Conservation (phyloP, 2,888 invertebrate genomes). For the Brachynemurus nebulosus region DNA sequence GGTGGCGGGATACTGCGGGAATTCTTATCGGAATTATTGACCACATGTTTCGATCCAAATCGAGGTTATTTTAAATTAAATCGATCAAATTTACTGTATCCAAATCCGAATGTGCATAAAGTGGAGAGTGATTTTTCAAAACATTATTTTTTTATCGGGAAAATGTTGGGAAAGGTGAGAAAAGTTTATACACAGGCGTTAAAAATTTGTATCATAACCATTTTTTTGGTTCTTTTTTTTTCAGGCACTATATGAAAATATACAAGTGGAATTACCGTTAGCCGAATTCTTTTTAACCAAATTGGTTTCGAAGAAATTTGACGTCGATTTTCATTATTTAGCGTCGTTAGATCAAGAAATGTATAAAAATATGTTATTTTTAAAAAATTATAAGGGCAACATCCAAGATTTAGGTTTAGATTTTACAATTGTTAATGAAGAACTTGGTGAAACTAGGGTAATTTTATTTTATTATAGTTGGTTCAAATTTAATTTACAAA, state of each 20-base stretch:
- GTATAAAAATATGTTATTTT: conserved; percentile 76
- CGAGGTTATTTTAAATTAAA: conserved; percentile 84
- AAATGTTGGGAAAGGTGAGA: conserved; percentile 80
- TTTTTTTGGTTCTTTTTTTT: too few species aligned
- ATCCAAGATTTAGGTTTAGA: conserved; percentile 81
- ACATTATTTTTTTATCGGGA: conserved; percentile 90
- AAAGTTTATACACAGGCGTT: conserved; percentile 2
- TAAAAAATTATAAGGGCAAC: conserved; percentile 75
- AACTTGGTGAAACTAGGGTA: conserved; percentile 76
- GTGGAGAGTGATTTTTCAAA: conserved; percentile 73
- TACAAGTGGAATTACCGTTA: conserved; percentile 85
- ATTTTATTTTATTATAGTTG: too few species aligned
- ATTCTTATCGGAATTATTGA: conserved; percentile 84
- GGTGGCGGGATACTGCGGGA: conserved; percentile 95
- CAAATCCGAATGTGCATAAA: conserved; percentile 83
- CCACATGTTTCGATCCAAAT: conserved; percentile 93
- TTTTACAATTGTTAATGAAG: conserved; percentile 82
- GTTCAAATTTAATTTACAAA: too few species aligned
- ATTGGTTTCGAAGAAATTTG: conserved; percentile 60
- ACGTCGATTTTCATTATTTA: conserved; percentile 81
- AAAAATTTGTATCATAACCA: background rate
- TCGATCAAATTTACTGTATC: conserved; percentile 86
- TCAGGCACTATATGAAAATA: conserved; percentile 86
- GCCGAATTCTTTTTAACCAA: conserved; percentile 93
- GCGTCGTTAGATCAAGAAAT: conserved; percentile 86